These are phyloP conservation scores for Dryobota labecula DNA, from an alignment of 2,888 invertebrate species.

Conservation along the genomic window DNA sequence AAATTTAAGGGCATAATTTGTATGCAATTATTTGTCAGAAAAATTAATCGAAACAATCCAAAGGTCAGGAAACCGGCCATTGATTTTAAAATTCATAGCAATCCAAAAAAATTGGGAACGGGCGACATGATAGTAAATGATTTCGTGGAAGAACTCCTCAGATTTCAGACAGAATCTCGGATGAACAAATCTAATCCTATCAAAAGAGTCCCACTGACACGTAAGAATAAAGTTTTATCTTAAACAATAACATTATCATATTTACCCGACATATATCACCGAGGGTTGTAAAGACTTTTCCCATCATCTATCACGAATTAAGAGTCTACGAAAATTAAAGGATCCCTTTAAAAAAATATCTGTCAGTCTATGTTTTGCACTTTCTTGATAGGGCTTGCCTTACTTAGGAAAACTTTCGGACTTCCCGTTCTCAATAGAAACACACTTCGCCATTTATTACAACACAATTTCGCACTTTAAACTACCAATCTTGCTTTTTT, in stretches of 20 bases:
- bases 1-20: background rate
- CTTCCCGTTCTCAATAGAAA: too few relatives aligned
- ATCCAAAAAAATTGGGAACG: background rate
- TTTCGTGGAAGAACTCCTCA: background rate
- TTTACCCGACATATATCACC: slow-evolving; percentile 56
- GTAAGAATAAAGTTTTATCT: background rate
- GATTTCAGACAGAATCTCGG: background rate
- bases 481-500: background rate
- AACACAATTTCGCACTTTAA: background rate
- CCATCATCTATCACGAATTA: slow-evolving; percentile 31
- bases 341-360: background rate
- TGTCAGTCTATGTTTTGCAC: background rate
- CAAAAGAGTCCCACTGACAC: background rate
- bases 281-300: slow-evolving; percentile 47
- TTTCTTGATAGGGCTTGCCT: background rate
- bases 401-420: too few relatives aligned
- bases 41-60: too few relatives aligned
- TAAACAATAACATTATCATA: slow-evolving; percentile 15
- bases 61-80: background rate
- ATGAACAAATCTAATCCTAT: background rate
- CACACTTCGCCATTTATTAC: background rate
- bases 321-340: background rate
- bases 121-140: background rate
- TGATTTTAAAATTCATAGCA: background rate
- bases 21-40: background rate